Percentiles rank a stretch among this genome's conserved stretches.
phyloP scores from a whole-genome alignment of 1,140 invertebrate species.

The Mya arenaria region DNA sequence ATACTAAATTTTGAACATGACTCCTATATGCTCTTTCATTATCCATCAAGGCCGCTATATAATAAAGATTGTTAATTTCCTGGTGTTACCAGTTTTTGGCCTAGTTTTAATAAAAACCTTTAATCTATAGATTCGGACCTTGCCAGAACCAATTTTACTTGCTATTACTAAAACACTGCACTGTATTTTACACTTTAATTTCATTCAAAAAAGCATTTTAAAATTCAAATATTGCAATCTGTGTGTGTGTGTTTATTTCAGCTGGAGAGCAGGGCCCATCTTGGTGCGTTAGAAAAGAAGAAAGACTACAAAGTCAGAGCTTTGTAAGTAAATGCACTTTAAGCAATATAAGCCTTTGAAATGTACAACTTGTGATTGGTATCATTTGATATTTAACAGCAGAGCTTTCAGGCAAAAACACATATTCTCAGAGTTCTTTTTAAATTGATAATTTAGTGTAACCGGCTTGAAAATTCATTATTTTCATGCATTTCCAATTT shows the following conservation, averaged over 20 bases:
- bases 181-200: background rate
- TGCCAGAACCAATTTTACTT: background rate
- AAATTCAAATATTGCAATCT: background rate
- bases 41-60: no score
- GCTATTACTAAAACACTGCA: background rate
- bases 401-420: background rate
- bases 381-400: background rate
- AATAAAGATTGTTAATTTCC: background rate
- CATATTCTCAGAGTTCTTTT: conserved; percentile 12
- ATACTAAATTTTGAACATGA: no score
- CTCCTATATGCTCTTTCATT: no score
- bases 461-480: no score
- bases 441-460: no score
- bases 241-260: conserved; percentile 84
- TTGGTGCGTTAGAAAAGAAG: conserved; percentile 97
- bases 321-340: conserved; percentile 80
- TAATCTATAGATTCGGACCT: background rate
- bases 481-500: no score
- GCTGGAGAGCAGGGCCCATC: conserved; percentile 89
- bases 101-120: background rate
- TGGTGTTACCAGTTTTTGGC: background rate
- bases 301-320: conserved; percentile 96
- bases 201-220: background rate
- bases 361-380: conserved; percentile 7
- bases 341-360: background rate